Conservation (phyloP, 2,113 vertebrate species). For the Loxodonta africana region DNA sequence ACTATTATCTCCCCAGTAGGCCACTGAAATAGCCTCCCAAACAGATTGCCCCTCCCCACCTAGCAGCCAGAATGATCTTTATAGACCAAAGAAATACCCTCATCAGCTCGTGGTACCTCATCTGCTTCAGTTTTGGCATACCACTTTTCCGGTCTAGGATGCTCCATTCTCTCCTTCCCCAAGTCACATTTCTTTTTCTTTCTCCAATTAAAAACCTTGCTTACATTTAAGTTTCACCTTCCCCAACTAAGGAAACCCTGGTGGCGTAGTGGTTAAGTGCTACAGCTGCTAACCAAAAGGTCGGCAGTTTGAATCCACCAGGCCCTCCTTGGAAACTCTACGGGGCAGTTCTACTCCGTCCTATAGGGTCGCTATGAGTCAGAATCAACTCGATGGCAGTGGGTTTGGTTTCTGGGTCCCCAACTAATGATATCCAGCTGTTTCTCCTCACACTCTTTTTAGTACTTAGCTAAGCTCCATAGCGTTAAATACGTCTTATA, state of each 20-base stretch:
- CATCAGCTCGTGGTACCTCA: neutral
- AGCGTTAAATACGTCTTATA: neutral
- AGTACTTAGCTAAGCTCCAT: neutral
- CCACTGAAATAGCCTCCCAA: neutral
- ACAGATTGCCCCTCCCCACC: no score
- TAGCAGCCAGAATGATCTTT: neutral
- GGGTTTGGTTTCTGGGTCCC: no score
- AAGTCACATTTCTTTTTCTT: neutral
- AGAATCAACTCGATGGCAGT: no score
- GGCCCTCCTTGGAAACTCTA: no score
- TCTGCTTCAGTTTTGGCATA: neutral
- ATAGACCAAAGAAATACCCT: neutral
- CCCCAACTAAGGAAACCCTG: neutral
- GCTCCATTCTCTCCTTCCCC: neutral
- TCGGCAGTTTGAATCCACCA: no score
- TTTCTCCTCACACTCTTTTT: neutral
- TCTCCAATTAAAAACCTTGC: neutral
- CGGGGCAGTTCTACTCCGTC: no score
- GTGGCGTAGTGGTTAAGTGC: no score
- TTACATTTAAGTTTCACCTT: neutral
- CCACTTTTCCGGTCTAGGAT: neutral
- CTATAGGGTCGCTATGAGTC: no score
- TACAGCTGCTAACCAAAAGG: no score
- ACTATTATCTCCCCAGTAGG: neutral
- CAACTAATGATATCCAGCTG: neutral